Evolutionary conservation across 1,140 invertebrate species (phyloP), one percentile per base, ranked within the genome.

Genomic region (Chelonus insularis): DNA sequence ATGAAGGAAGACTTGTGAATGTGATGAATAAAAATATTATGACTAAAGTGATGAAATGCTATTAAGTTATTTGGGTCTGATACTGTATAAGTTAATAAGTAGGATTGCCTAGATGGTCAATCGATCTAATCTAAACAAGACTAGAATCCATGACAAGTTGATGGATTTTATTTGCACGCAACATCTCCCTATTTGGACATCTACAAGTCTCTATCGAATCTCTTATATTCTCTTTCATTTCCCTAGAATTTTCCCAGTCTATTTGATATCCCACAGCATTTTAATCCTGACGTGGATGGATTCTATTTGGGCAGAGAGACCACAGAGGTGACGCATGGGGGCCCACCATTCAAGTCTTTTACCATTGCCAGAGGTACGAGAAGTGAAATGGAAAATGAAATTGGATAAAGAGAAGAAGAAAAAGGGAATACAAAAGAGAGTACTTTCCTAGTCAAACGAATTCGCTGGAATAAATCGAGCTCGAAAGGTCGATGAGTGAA

Each of bases 271-370:
- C 23, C 37, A 68, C 62, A 73, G 72, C 69, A 71, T 80, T 82
- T 80, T 80, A 80, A 80, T 80, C 78, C 77, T 78, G 80, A 82
- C 78, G 71, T 78, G 75, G 79, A 82, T 79, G 69, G 76, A 82
- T 82, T 75, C 75, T 76, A 74, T 79, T 80, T 79, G 78, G 72
- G 54, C 69, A 78, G 63, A 59, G 59, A 65, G 65, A 51, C 41
- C 52, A 61, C 57, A 58, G 32, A 56, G 59, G 56, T 71, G 71
- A 73, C 68, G 68, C 68, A 67, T 72, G 62, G 68, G 65, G n/a
- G n/a, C n/a, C 65, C 36, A 34, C 23, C 41, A 55, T 64, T 29
- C 6, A 29, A 23, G 34, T 67, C 58, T 37, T 64, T 66, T 63
- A 50, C 5, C 16, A 23, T 55, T 39, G 18, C 18, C 21, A 2